Conservation (phyloP, 2,113 vertebrate species). For the Amazona vittata region DNA sequence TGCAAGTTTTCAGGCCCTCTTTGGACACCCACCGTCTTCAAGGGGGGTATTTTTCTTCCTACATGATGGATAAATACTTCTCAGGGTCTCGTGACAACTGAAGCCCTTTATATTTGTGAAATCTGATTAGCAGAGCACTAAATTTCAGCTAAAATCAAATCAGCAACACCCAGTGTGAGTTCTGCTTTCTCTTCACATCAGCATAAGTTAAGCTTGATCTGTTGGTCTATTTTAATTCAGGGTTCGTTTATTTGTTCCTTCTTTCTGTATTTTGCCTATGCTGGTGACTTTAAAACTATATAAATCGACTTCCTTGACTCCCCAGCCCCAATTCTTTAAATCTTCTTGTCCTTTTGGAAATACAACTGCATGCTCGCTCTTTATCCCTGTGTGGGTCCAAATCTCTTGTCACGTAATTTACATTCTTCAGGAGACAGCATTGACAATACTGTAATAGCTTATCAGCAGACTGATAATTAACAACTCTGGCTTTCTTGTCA, state of each 20-base stretch:
- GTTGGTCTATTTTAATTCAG: not conserved
- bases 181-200: not conserved
- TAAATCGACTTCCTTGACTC: not conserved
- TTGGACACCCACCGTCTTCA: not conserved
- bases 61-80: not conserved
- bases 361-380: not conserved
- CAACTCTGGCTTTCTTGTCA: conserved; percentile 13
- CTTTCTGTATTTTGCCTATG: not conserved
- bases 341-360: conserved; percentile 21
- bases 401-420: conserved; percentile 19
- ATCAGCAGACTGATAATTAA: conserved; percentile 21
- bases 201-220: not conserved
- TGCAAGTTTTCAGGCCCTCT: not conserved
- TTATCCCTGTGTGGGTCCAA: conserved; percentile 21
- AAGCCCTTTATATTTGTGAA: not conserved
- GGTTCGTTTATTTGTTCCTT: not conserved
- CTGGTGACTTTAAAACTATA: not conserved
- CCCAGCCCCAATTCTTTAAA: not conserved
- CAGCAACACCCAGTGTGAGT: not conserved
- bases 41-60: conserved; percentile 9
- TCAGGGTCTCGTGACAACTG: not conserved
- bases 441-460: conserved; percentile 25
- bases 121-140: conserved; percentile 3
- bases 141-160: conserved; percentile 22
- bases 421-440: conserved; percentile 4